Evolutionary conservation across 2,797 vertebrate species (phyloP), one percentile per base, ranked within the genome.

Genomic region (Syngnathus rostellatus): DNA sequence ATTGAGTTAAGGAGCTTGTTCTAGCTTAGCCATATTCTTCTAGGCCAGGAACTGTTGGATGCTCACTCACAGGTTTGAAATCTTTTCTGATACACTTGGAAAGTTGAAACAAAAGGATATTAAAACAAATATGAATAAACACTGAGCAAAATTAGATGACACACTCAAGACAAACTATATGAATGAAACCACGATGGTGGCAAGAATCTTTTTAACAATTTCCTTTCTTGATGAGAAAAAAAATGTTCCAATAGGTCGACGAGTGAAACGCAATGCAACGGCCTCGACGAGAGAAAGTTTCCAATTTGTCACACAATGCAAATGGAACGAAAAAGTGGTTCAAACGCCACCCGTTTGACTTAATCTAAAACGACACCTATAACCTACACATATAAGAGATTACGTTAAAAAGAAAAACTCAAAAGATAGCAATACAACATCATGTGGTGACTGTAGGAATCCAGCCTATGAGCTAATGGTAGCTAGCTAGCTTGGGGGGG

Each of bases 361-460:
- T 37, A 5, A 21, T n/a, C 40, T 23, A 16, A 62, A 45, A 60
- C n/a, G 16, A 60, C 9, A 11, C 31, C 8, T 41, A 62, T 14
- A 21, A 38, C 14, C n/a, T 51, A 21, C 25, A 57, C 7, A 5
- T n/a, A 60, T 40, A 9, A 10, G 19, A 0, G 17, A 23, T 17
- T 21, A 21, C 8, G 7, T 23, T 23, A 21, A 6, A 39, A 60
- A 25, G 25, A 60, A 40, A 9, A 19, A 43, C 58, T 31, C 38
- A 17, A 17, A 62, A 38, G 57, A 67, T 62, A 68, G 53, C 66
- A 71, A 63, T 37, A 17, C 68, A 69, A 68, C 77, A 78, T 87
- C 85, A 84, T 82, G 83, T 70, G 79, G 79, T 75, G 80, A 89
- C 85, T 83, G 87, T 82, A 76, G 88, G 88, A 88, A 88, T 89